Evolutionary conservation across 2,888 invertebrate genomes (phyloP), one percentile per base, ranked within the genome.

Genomic region (Boloria euphrosyne): DNA sequence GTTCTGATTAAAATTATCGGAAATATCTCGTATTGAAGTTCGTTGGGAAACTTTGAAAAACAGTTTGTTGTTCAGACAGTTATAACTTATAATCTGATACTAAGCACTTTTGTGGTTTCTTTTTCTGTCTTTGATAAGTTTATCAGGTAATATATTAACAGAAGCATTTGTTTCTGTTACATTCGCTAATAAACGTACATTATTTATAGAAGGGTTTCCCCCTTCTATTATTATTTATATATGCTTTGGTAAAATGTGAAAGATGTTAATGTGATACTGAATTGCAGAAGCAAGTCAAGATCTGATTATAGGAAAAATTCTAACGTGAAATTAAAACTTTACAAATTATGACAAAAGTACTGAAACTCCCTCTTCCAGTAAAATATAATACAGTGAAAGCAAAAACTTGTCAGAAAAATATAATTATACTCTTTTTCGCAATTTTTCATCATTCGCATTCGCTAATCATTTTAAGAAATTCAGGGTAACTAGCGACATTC

Each of bases 401-500:
- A 46, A 46, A 44, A 18, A 43, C 16, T 5, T 16, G 50, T 27
- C 1, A n/a, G 31, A 54, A 54, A 63, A 63, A 47, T 51, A 63
- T 51, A 67, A 61, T 51, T 61, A 51, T 47, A 60, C 38, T 57
- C 46, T 64, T 55, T 46, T 50, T 60, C 51, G 18, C 57, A 51
- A 67, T 54, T 55, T 14, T 51, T 51, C 17, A 31, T 31, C 6
- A 31, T 31, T 31, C 31, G 31, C 31, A 31, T 31, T 31, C 61
- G 61, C 52, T 64, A 61, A 61, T 67, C 55, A 22, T 61, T 51
- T 53, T 53, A 58, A 47, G 52, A 59, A 62, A 49, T 57, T 47
- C 49, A 55, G 43, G 60, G 64, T 50, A 47, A 38, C 55, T 16
- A 46, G 44, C 50, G 62, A 43, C 43, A 50, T 50, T 50, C 18